phyloP scores from a whole-genome alignment of 2,113 vertebrate species.

The Notothenia rossii region DNA sequence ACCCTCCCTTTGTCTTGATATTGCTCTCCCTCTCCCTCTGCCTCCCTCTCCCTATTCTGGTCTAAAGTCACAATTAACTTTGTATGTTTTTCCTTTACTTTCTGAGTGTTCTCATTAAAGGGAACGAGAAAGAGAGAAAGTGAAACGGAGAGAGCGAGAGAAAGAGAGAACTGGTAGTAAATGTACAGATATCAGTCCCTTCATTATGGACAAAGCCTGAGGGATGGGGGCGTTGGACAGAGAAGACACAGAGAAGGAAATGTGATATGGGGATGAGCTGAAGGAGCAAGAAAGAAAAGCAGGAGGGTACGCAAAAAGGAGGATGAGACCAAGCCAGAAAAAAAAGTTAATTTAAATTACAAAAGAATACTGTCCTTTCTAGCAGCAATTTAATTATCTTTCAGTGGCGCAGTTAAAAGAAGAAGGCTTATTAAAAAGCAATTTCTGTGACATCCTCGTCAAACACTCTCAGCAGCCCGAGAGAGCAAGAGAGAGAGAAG shows the following conservation, averaged over 20 bases:
- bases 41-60: constrained; percentile 34
- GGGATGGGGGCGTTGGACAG: constrained; percentile 56
- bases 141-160: constrained; percentile 38
- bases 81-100: constrained; percentile 48
- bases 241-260: constrained; percentile 52
- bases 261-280: constrained; percentile 74
- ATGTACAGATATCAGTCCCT: constrained; percentile 80
- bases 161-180: constrained; percentile 64
- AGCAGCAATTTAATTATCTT: constrained; percentile 87
- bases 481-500: constrained; percentile 34
- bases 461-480: constrained; percentile 78
- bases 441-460: constrained; percentile 88
- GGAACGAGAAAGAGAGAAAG: constrained; percentile 31
- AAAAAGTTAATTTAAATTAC: constrained; percentile 88
- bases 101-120: constrained; percentile 57
- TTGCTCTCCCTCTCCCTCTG: constrained; percentile 5
- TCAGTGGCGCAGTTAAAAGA: constrained; percentile 83
- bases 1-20: constrained; percentile 23
- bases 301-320: constrained; percentile 62
- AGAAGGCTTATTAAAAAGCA: constrained; percentile 87
- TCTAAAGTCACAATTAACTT: constrained; percentile 72
- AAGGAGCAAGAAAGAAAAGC: constrained; percentile 62
- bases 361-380: constrained; percentile 87
- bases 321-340: constrained; percentile 58
- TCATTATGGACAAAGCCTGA: constrained; percentile 81